Conservation (phyloP, 2,888 invertebrate species). For the Rhingia campestris region DNA sequence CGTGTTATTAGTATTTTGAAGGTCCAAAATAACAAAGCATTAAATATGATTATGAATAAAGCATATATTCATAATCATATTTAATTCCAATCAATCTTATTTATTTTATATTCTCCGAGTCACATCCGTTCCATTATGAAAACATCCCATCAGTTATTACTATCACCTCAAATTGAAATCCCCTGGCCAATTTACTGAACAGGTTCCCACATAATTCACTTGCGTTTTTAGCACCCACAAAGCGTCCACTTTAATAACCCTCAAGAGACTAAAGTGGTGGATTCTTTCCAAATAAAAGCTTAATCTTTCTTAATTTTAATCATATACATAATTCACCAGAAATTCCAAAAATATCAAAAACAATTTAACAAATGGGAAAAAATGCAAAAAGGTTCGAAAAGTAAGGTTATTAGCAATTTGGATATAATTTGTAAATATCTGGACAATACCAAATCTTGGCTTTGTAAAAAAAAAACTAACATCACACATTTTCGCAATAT, state of each 20-base stretch:
- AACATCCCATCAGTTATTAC: slow-evolving; percentile 29
- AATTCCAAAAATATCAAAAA: slow-evolving; percentile 25
- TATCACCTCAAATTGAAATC: slow-evolving; percentile 51
- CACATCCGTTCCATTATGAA: slow-evolving; percentile 35
- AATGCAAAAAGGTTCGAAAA: slow-evolving; percentile 28
- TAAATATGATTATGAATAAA: not conserved
- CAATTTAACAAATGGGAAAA: not conserved
- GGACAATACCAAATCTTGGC: not conserved
- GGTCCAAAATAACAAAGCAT: no score
- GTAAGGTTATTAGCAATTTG: slow-evolving; percentile 41
- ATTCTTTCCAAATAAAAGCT: not conserved
- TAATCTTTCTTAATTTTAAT: slow-evolving; percentile 21
- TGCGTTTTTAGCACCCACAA: slow-evolving; percentile 21
- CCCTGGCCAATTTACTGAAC: slow-evolving; percentile 19
- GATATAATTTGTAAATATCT: not conserved
- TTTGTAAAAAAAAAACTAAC: not conserved
- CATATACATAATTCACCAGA: slow-evolving; percentile 41
- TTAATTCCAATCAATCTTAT: slow-evolving; percentile 36
- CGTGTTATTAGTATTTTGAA: no score
- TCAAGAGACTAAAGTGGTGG: not conserved
- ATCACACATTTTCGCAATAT: slow-evolving; percentile 7
- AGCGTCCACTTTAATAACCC: slow-evolving; percentile 8
- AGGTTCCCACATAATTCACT: slow-evolving; percentile 30
- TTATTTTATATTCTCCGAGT: slow-evolving; percentile 9
- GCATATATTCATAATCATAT: slow-evolving; percentile 27